phyloP scores from a whole-genome alignment of 2,888 invertebrate species.

The Tenthredo livida region DNA sequence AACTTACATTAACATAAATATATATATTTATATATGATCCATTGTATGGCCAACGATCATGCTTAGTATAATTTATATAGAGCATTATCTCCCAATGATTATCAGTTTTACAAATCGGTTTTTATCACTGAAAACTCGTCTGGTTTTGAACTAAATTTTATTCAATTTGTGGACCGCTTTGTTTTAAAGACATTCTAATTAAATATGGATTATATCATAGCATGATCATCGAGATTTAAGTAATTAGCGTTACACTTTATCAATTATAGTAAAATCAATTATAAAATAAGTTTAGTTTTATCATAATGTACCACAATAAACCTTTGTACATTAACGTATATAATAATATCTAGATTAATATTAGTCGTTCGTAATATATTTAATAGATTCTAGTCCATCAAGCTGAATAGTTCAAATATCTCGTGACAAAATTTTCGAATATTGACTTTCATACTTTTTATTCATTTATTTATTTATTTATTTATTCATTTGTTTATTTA shows the following conservation, averaged over 20 bases:
- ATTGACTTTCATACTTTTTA: constrained; percentile 47
- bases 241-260: constrained; percentile 65
- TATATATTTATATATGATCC: constrained; percentile 70
- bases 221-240: constrained; percentile 69
- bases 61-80: constrained; percentile 69
- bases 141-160: constrained; percentile 9
- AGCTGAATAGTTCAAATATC: constrained; percentile 64
- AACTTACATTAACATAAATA: constrained; percentile 72
- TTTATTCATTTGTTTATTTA: not conserved
- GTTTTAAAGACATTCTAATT: constrained; percentile 48
- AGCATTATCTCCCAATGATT: constrained; percentile 58
- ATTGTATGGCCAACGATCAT: constrained; percentile 78
- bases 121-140: constrained; percentile 21
- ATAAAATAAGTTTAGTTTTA: constrained; percentile 57
- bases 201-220: constrained; percentile 55
- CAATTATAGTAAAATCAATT: constrained; percentile 60
- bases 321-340: constrained; percentile 67
- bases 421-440: constrained; percentile 55
- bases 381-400: constrained; percentile 58
- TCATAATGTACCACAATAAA: constrained; percentile 71
- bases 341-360: constrained; percentile 52
- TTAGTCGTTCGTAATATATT: constrained; percentile 50
- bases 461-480: constrained; percentile 47
- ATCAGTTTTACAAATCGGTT: constrained; percentile 49
- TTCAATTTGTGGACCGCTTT: constrained; percentile 31